These are phyloP conservation scores for Spisula subtruncata DNA, from an alignment of 2,888 invertebrate species.

Conservation along the genomic window DNA sequence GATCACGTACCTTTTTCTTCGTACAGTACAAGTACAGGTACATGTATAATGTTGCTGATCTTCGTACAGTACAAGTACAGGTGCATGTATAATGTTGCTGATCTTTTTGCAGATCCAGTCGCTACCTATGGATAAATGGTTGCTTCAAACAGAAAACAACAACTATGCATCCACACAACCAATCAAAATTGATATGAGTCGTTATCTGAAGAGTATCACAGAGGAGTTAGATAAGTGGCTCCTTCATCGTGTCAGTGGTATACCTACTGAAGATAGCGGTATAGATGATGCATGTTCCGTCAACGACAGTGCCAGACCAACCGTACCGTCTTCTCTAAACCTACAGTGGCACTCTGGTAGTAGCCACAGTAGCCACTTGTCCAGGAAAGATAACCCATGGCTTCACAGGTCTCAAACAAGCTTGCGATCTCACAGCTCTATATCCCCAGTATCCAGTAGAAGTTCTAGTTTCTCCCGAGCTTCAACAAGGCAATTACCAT, in stretches of 20 bases:
- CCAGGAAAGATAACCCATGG: conserved; percentile 66
- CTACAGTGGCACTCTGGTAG: conserved; percentile 11
- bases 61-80: not conserved
- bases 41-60: no score
- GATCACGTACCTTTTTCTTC: no score
- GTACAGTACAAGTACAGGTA: not conserved
- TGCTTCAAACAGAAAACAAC: conserved; percentile 44
- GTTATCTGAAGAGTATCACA: conserved; percentile 58
- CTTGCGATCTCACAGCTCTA: conserved; percentile 41
- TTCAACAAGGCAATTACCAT: not conserved
- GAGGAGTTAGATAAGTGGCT: conserved; percentile 68
- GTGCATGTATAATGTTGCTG: not conserved
- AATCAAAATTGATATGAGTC: conserved; percentile 64
- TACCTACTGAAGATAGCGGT: not conserved
- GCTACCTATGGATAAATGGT: conserved; percentile 60
- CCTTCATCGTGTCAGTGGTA: not conserved
- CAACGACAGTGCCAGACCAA: conserved; percentile 31
- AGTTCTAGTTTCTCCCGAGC: conserved; percentile 44
- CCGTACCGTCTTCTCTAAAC: conserved; percentile 55
- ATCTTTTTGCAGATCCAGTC: conserved; percentile 33
- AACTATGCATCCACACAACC: not conserved
- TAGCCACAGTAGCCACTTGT: conserved; percentile 34
- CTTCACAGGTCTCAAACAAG: conserved; percentile 44
- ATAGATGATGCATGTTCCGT: conserved; percentile 19
- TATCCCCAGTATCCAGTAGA: conserved; percentile 59